These are phyloP conservation scores for Dipodomys stephensi DNA, from an alignment of 2,113 vertebrate genomes.

Conservation along the genomic window DNA sequence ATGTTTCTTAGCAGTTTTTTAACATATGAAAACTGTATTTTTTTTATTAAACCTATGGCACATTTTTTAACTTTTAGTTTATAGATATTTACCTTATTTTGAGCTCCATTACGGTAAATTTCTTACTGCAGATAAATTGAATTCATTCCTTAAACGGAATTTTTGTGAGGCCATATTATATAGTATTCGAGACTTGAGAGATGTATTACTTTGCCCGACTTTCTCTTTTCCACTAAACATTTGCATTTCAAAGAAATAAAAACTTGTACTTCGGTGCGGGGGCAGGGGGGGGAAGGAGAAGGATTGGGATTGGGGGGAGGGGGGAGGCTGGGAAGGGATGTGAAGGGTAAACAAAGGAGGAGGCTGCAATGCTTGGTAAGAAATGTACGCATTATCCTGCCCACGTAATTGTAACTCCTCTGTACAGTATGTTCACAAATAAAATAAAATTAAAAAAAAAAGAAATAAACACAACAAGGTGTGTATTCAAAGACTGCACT, in stretches of 20 bases:
- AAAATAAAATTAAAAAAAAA: too few species aligned
- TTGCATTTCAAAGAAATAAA: conserved; percentile 62
- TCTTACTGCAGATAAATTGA: conserved; percentile 50
- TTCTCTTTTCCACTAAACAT: conserved; percentile 8
- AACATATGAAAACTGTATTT: conserved; percentile 1
- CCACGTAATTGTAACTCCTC: too few species aligned
- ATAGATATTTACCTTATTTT: conserved; percentile 25
- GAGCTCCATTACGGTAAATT: conserved; percentile 1
- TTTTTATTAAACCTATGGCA: neutral
- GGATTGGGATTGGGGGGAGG: too few species aligned
- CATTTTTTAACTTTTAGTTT: neutral
- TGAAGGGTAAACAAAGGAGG: too few species aligned
- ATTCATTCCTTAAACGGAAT: conserved; percentile 53
- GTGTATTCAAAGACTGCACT: conserved; percentile 7
- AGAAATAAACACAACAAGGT: conserved; percentile 37
- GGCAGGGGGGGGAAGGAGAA: too few species aligned
- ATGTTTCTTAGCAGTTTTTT: conserved; percentile 16
- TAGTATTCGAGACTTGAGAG: neutral
- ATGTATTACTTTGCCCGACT: conserved; percentile 34
- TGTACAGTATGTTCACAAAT: too few species aligned
- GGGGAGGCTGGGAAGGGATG: too few species aligned
- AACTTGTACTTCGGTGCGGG: too few species aligned
- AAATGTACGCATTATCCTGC: too few species aligned
- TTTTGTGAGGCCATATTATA: conserved; percentile 13
- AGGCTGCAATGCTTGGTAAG: too few species aligned